Conservation (phyloP, 1,140 invertebrate genomes). For the Maconellicoccus hirsutus region DNA sequence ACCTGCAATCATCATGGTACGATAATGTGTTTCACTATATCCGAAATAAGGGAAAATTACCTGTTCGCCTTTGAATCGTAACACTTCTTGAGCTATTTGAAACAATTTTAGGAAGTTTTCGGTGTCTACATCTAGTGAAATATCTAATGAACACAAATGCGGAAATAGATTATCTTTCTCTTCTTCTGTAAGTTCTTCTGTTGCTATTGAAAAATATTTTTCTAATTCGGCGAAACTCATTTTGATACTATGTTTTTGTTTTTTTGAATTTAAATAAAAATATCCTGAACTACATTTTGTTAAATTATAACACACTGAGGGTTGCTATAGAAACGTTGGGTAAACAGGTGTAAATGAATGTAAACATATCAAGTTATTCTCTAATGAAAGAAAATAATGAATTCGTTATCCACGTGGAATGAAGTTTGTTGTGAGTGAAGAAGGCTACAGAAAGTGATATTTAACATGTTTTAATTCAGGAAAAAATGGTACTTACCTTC, state of each 20-base stretch:
- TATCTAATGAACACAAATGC: background rate
- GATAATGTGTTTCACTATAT: background rate
- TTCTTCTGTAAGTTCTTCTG: constrained; percentile 1
- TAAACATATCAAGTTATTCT: too few relatives aligned
- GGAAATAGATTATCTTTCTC: constrained; percentile 16
- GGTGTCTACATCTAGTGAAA: constrained; percentile 3
- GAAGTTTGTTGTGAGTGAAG: too few relatives aligned
- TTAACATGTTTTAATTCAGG: too few relatives aligned
- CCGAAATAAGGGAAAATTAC: background rate
- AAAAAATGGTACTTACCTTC: too few relatives aligned
- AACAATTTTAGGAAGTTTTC: constrained; percentile 23
- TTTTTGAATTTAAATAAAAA: too few relatives aligned
- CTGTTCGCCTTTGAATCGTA: constrained; percentile 26
- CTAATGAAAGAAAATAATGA: too few relatives aligned
- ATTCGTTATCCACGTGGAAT: too few relatives aligned
- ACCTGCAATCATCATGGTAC: constrained; percentile 16
- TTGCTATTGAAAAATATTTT: background rate
- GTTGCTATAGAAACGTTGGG: too few relatives aligned
- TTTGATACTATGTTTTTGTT: background rate
- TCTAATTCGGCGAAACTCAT: background rate
- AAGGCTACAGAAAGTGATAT: too few relatives aligned
- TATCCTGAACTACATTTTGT: too few relatives aligned
- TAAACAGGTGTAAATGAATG: too few relatives aligned
- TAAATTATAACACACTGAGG: too few relatives aligned
- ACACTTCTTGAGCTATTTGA: constrained; percentile 23